These are phyloP conservation scores for Centropyge bicolor DNA, from an alignment of 2,797 vertebrate species.

Conservation along the genomic window DNA sequence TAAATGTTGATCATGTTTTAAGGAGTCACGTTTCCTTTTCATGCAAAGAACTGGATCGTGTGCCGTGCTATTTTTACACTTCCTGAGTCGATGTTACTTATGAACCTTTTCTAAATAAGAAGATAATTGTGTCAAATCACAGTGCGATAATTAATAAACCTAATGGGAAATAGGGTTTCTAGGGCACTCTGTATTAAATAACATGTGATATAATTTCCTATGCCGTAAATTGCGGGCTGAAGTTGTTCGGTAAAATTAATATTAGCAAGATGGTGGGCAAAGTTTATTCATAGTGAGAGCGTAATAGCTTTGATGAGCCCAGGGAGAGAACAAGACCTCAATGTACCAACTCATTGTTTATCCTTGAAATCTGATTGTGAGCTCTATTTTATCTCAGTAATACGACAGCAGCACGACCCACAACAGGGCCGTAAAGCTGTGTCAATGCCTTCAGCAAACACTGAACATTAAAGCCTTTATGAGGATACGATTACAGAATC, in stretches of 20 bases:
- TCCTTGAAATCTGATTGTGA: constrained; percentile 1
- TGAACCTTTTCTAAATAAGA: constrained; percentile 66
- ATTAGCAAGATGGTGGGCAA: constrained; percentile 23
- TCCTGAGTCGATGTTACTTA: constrained; percentile 44
- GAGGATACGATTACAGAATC: background rate
- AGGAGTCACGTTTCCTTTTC: constrained; percentile 18
- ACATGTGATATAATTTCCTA: constrained; percentile 35
- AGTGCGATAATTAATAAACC: constrained; percentile 61
- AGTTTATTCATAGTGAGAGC: constrained; percentile 43
- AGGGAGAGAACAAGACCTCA: constrained; percentile 21
- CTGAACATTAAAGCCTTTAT: background rate
- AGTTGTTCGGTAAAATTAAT: constrained; percentile 45
- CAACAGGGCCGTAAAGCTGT: background rate
- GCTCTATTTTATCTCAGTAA: background rate
- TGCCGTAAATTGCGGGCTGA: constrained; percentile 26
- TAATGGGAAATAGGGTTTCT: constrained; percentile 60
- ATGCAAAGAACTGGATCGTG: background rate
- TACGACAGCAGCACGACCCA: background rate
- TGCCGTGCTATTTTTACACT: constrained; percentile 47
- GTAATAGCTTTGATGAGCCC: constrained; percentile 41
- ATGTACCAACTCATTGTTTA: constrained; percentile 29
- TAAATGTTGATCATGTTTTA: background rate
- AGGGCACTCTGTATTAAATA: constrained; percentile 65
- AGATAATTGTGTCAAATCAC: constrained; percentile 66
- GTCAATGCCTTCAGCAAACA: background rate